Base-by-base conservation (phyloP, 2,888 invertebrate genomes). In the Nephrotoma appendiculata region DNA sequence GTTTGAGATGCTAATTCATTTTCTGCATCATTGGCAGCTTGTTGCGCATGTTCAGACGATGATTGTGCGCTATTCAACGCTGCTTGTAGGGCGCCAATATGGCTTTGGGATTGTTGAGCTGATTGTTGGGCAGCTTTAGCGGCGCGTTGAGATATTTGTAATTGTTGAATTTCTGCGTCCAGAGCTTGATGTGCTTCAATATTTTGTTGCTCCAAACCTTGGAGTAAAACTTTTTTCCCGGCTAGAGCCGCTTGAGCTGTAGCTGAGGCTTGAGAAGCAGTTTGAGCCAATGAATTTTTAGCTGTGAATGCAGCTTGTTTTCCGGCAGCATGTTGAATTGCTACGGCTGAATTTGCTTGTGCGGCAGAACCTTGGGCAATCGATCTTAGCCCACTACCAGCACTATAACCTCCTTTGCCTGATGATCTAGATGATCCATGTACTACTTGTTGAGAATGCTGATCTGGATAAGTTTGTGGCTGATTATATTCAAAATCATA, bases 41-140 rank as follows among this genome's bases (percentile, higher is more conserved):
- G 94, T 87, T 94, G 93, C 0, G 95, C 94, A 89, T 95, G 95
- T 88, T 95, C 94, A 0, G 94, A 93, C 0, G 95, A 94, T 0
- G 94, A 94, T 90, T 95, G 95, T 0, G 95, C 95, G 12, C 95
- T 94, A 90, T 95, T 95, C 87, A 95, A 89, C 0, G 95, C 95
- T 1, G 95, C 94, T 89, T 94, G 94, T 89, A 95, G 93, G n/a
- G 95, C 94, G 90, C 91, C 88, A 88, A 93, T 93, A 91, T 94
- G 94, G 88, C 94, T 93, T 92, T 94, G 93, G 86, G 95, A 95
- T 90, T 95, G 95, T 89, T 94, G 94, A 0, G 95, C 95, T 0
- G 95, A 92, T 87, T 94, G 93, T 45, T 93, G 93, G 0, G 95
- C 94, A 0, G 95, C 92, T 87, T 93, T 94, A 0, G 95, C 95